phyloP scores from a whole-genome alignment of 1,140 invertebrate species.

The Pogonognathellus flavescens region DNA sequence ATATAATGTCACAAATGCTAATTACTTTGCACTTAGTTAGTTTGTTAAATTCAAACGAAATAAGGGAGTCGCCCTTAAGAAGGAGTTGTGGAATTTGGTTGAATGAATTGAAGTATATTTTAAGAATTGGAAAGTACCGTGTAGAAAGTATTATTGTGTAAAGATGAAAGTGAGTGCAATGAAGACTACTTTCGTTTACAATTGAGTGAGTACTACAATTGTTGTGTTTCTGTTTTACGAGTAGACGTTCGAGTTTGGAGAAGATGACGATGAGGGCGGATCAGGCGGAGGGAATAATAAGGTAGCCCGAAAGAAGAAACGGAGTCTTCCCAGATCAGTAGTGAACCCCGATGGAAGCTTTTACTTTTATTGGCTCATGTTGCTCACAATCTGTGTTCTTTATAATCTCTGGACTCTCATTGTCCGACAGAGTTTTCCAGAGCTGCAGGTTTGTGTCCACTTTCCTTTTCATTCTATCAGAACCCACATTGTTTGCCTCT shows the following conservation, averaged over 20 bases:
- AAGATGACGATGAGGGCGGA: slow-evolving; percentile 75
- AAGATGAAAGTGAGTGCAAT: no score
- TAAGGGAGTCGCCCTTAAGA: no score
- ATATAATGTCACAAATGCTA: no score
- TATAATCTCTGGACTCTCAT: slow-evolving; percentile 97
- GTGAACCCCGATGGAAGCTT: slow-evolving; percentile 96
- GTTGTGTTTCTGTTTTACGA: neutral
- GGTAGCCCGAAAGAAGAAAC: slow-evolving; percentile 74
- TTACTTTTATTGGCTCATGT: slow-evolving; percentile 94
- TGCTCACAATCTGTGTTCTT: slow-evolving; percentile 88
- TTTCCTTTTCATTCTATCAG: neutral
- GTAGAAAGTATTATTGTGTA: no score
- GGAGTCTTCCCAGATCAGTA: slow-evolving; percentile 81
- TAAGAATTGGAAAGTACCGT: no score
- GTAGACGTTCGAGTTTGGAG: slow-evolving; percentile 79
- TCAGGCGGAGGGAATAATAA: slow-evolving; percentile 73
- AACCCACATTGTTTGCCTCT: no score
- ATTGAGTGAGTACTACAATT: no score
- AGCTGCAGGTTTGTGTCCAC: slow-evolving; percentile 77
- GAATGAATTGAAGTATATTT: no score
- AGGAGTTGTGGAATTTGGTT: no score
- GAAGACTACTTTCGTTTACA: no score
- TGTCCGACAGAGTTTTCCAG: slow-evolving; percentile 92
- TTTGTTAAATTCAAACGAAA: no score
- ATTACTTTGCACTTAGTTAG: no score